Percentiles rank a stretch among this genome's conserved stretches.
phyloP scores from a whole-genome alignment of 1,140 invertebrate species.

The Dendroctonus valens region DNA sequence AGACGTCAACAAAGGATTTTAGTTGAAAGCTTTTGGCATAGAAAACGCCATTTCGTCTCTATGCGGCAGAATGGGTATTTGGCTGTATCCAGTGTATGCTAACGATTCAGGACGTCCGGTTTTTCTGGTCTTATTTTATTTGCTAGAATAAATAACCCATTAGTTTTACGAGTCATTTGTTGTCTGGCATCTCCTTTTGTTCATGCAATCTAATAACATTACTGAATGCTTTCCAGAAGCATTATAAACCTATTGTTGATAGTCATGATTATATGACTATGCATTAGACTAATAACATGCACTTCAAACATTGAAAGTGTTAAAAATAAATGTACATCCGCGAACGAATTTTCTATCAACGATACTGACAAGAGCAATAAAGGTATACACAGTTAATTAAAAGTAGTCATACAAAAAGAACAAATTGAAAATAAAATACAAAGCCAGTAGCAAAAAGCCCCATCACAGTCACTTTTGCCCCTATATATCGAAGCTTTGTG shows the following conservation, averaged over 20 bases:
- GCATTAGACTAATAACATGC: too few species aligned
- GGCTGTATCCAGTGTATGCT: constrained; percentile 41
- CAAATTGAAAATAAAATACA: constrained; percentile 23
- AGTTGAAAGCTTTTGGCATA: constrained; percentile 43
- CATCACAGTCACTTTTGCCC: constrained; percentile 30
- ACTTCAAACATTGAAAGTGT: too few species aligned
- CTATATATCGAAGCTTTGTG: constrained; percentile 26
- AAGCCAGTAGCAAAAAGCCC: constrained; percentile 23
- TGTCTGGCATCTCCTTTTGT: not conserved
- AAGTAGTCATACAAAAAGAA: constrained; percentile 10
- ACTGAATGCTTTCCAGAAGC: too few species aligned
- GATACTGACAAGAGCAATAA: not conserved
- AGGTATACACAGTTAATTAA: constrained; percentile 14
- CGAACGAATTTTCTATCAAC: not conserved
- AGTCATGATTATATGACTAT: too few species aligned
- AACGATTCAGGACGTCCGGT: constrained; percentile 44
- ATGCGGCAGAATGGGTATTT: constrained; percentile 43
- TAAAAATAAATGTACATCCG: too few species aligned
- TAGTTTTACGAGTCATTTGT: constrained; percentile 37
- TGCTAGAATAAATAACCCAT: constrained; percentile 44
- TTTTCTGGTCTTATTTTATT: constrained; percentile 42
- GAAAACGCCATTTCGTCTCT: constrained; percentile 42
- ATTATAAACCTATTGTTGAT: too few species aligned
- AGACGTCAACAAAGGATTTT: constrained; percentile 48
- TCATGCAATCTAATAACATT: too few species aligned